These are phyloP conservation scores for Macrochelys suwanniensis DNA, from an alignment of 2,797 vertebrate species.

Conservation along the genomic window DNA sequence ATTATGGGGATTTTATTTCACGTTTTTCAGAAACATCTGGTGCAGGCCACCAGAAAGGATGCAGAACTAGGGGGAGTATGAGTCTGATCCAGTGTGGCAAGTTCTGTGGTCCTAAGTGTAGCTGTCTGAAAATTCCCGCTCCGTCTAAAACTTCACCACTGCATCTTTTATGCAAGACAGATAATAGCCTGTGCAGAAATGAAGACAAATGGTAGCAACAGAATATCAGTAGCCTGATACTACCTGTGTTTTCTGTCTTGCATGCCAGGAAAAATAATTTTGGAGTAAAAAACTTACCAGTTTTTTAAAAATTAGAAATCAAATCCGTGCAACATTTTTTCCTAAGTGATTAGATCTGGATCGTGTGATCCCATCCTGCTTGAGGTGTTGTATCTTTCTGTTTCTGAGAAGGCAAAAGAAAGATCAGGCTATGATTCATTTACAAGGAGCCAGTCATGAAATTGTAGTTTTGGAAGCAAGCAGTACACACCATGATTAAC, in stretches of 20 bases:
- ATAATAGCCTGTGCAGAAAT: accelerated
- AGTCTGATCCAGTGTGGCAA: accelerated
- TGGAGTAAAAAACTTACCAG: not conserved
- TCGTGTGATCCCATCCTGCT: not conserved
- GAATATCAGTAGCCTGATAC: accelerated
- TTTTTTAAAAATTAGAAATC: not conserved
- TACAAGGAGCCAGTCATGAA: not conserved
- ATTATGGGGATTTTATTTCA: not conserved
- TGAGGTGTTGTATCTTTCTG: not conserved
- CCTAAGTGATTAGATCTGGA: not conserved
- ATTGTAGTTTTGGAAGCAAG: constrained; percentile 12
- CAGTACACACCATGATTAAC: constrained; percentile 43
- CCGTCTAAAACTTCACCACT: accelerated
- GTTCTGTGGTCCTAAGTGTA: not conserved
- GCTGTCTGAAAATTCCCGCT: not conserved
- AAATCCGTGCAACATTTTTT: accelerated
- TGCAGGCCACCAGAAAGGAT: not conserved
- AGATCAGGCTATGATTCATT: constrained; percentile 16
- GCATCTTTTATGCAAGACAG: not conserved
- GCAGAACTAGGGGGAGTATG: accelerated
- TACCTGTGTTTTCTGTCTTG: accelerated
- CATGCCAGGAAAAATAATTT: not conserved
- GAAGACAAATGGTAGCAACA: not conserved
- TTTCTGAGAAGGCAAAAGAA: constrained; percentile 24
- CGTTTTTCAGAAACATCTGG: not conserved